Percentiles rank a stretch among this genome's conserved stretches.
These are phyloP conservation scores for Oenanthe melanoleuca DNA, from an alignment of 2,113 vertebrate species.

Conservation along the genomic window DNA sequence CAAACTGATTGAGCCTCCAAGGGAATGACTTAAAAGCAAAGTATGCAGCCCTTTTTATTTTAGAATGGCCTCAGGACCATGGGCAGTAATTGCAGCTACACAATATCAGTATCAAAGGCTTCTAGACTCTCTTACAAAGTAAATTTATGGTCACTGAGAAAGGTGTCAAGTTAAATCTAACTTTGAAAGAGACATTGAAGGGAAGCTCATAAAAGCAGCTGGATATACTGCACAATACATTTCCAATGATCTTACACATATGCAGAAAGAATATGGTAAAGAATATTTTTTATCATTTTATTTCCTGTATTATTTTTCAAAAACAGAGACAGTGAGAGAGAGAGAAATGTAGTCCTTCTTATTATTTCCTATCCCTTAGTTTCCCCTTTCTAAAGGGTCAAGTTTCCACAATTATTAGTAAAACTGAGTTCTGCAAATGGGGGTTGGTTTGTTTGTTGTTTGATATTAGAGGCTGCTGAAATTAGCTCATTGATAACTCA, in stretches of 20 bases:
- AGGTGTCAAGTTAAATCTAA: conserved; percentile 23
- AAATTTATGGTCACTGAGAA: conserved; percentile 33
- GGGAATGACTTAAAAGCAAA: conserved; percentile 50
- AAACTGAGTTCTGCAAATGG: not conserved
- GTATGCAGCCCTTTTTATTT: conserved; percentile 40
- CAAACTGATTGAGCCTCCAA: conserved; percentile 48
- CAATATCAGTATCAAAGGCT: conserved; percentile 39
- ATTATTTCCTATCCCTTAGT: not conserved
- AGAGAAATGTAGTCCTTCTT: not conserved
- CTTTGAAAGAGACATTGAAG: not conserved
- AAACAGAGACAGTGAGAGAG: not conserved
- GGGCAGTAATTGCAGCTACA: conserved; percentile 29
- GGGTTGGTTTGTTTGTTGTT: not conserved
- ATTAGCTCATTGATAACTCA: not conserved
- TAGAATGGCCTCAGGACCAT: not conserved
- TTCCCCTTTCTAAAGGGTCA: not conserved
- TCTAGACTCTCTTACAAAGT: conserved; percentile 1
- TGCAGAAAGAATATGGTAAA: not conserved
- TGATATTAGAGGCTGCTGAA: not conserved
- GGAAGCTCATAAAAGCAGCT: not conserved
- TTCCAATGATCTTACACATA: not conserved
- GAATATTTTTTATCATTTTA: not conserved
- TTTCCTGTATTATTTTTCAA: not conserved
- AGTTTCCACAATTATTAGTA: not conserved
- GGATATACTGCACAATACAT: not conserved